phyloP scores from a whole-genome alignment of 1,140 invertebrate genomes.

The Pristionchus pacificus region DNA sequence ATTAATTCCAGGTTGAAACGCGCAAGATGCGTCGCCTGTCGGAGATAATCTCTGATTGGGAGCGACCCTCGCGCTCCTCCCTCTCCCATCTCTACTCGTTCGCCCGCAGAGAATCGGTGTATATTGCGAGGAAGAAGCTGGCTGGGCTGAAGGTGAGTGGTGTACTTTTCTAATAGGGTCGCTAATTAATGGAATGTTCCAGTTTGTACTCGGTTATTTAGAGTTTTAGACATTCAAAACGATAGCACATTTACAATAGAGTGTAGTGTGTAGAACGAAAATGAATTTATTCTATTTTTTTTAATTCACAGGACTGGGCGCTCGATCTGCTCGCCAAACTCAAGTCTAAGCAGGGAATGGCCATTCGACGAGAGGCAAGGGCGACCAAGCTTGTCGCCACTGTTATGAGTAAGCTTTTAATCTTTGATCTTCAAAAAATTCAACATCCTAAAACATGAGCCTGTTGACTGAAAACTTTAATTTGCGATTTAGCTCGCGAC shows the following conservation, averaged over 20 bases:
- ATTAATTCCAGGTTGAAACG: conserved; percentile 33
- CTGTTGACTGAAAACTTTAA: no score
- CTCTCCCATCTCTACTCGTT: conserved; percentile 53
- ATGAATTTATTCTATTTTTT: no score
- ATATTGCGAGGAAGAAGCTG: conserved; percentile 55
- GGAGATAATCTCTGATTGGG: conserved; percentile 55
- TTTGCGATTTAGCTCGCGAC: no score
- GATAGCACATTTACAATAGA: no score
- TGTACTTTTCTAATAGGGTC: no score
- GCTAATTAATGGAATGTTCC: no score
- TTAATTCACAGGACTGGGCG: conserved; percentile 56
- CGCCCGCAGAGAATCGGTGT: conserved; percentile 51
- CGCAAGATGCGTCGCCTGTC: conserved; percentile 53
- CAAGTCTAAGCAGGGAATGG: conserved; percentile 57
- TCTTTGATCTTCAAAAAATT: not conserved
- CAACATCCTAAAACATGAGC: not conserved
- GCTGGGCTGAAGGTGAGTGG: conserved; percentile 48
- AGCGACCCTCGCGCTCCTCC: conserved; percentile 49
- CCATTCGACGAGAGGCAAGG: conserved; percentile 52
- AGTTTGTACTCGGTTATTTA: not conserved
- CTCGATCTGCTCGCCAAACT: conserved; percentile 55
- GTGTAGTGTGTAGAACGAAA: no score
- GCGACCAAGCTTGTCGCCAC: conserved; percentile 56
- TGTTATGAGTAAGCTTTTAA: conserved; percentile 47
- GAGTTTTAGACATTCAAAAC: not conserved